These are phyloP conservation scores for Meloidogyne floridensis DNA, from an alignment of 1,140 invertebrate species.

Conservation along the genomic window DNA sequence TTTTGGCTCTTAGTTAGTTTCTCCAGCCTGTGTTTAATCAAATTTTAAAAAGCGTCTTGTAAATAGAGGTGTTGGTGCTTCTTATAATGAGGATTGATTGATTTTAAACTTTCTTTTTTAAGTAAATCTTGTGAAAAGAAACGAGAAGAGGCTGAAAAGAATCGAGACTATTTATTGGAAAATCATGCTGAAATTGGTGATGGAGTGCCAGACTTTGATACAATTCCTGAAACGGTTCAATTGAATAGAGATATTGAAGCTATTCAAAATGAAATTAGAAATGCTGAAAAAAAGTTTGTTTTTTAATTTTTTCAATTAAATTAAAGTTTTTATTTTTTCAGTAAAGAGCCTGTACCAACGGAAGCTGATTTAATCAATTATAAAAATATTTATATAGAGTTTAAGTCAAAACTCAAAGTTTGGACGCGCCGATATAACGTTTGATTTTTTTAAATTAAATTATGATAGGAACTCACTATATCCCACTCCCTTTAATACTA, in stretches of 20 bases:
- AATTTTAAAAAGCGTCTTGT: too few relatives aligned
- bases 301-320: background rate
- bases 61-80: too few relatives aligned
- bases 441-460: too few relatives aligned
- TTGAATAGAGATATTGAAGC: constrained; percentile 8
- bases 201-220: constrained; percentile 30
- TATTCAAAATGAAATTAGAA: constrained; percentile 18
- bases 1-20: too few relatives aligned
- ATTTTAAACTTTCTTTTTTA: background rate
- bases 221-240: constrained; percentile 18
- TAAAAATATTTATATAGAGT: constrained; percentile 4
- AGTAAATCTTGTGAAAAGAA: background rate
- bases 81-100: too few relatives aligned
- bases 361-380: constrained; percentile 30
- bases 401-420: constrained; percentile 15
- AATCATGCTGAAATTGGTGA: constrained; percentile 8
- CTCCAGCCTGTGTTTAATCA: too few relatives aligned
- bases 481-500: too few relatives aligned
- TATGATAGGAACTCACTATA: too few relatives aligned
- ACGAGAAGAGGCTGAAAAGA: background rate
- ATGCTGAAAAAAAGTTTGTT: constrained; percentile 16
- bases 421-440: background rate
- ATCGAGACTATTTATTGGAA: background rate
- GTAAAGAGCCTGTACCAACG: constrained; percentile 30
- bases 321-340: constrained; percentile 10